Base-by-base conservation (phyloP, 2,888 invertebrate genomes). In the Pyrrhosoma nymphula region DNA sequence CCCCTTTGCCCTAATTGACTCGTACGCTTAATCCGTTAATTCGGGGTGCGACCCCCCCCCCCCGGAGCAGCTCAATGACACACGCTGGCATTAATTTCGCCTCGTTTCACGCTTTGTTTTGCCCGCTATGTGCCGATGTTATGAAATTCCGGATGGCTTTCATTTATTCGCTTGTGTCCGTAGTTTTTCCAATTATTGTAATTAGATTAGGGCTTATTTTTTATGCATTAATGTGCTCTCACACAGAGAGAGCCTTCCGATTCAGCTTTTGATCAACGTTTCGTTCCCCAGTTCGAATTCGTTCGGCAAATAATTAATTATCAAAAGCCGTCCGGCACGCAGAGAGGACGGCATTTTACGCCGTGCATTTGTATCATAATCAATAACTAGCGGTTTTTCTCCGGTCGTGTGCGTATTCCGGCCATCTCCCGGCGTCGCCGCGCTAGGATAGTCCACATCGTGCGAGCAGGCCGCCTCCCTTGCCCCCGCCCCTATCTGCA, bases 201-300 rank as follows among this genome's bases (percentile, higher is more conserved):
- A 93, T 93, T 93, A 93, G 93, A 75, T 93, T 93, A 93, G 35
- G 47, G 93, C 75, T 93, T 93, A 69, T 47, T 93, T 93, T 93
- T 93, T 93, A 89, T 56, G 55, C 47, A 69, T 91, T 60, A 69
- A 69, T 69, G 69, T 39, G 63, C 69, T n/a, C 47, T 69, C 35
- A 26, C 47, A 63, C 93, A 69, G 39, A 47, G 39, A 47, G 3
- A 47, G 89, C 89, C 89, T 89, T 89, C 89, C 56, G 93, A 93
- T 69, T 63, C 93, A 75, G 93, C 93, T 93, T 93, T 93, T 93
- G 93, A 93, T 93, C 93, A 93, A 93, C 93, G 93, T 69, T 93
- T 93, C 93, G 69, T 93, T 47, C 93, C 93, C 47, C 20, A n/a
- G 69, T 47, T 93, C 93, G 93, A 93, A 93, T 75, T 69, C 39